phyloP scores from a whole-genome alignment of 2,888 invertebrate genomes.

The Eristalis pertinax region DNA sequence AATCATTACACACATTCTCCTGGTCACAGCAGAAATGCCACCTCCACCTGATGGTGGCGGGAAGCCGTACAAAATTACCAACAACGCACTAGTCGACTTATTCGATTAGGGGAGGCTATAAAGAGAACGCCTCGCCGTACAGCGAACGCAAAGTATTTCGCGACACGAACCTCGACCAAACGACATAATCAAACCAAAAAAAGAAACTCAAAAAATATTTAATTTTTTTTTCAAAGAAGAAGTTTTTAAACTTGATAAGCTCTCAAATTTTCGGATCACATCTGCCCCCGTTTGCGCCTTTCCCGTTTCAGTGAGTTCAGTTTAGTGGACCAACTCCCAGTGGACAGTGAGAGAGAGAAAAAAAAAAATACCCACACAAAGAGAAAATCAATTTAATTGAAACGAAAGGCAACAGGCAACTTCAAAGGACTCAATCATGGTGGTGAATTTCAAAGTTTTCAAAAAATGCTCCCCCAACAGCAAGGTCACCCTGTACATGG shows the following conservation, averaged over 20 bases:
- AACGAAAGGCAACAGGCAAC: conserved; percentile 3
- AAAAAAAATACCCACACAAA: not conserved
- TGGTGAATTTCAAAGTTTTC: conserved; percentile 94
- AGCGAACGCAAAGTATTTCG: conserved; percentile 63
- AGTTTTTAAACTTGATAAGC: not conserved
- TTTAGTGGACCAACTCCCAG: conserved; percentile 8
- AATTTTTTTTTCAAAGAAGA: conserved; percentile 7
- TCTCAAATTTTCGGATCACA: not conserved
- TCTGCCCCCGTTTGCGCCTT: not conserved
- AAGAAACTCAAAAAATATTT: conserved; percentile 8
- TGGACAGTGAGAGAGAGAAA: not conserved
- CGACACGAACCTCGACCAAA: conserved; percentile 70
- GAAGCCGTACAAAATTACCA: conserved; percentile 59
- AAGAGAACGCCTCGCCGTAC: conserved; percentile 32
- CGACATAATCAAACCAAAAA: conserved; percentile 31
- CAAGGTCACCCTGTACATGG: conserved; percentile 92
- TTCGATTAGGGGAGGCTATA: conserved; percentile 68
- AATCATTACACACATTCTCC: conserved; percentile 38
- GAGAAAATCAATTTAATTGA: conserved; percentile 5
- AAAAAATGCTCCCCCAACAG: conserved; percentile 95
- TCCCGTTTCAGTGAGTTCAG: conserved; percentile 4
- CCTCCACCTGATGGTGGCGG: conserved; percentile 9
- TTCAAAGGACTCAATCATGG: conserved; percentile 83
- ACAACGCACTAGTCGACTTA: conserved; percentile 56
- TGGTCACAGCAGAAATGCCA: conserved; percentile 28